Percentiles rank a stretch among this genome's conserved stretches.
These are phyloP conservation scores for Drosophila tani DNA, from an alignment of 1,140 invertebrate species.

Conservation along the genomic window DNA sequence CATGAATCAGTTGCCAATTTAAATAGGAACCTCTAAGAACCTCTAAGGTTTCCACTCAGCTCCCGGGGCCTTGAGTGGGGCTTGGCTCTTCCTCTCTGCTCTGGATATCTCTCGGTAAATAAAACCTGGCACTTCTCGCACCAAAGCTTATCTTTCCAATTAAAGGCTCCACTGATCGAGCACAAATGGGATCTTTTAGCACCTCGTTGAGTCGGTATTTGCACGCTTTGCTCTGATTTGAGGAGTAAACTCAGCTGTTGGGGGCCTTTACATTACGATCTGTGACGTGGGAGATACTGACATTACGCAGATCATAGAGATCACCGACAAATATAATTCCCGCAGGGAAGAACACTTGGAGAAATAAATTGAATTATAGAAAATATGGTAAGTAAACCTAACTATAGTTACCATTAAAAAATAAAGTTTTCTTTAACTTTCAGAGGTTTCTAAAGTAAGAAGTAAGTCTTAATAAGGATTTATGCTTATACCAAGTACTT, in stretches of 20 bases:
- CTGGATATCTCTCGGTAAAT: slow-evolving; percentile 9
- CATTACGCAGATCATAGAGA: neutral
- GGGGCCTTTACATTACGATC: slow-evolving; percentile 4
- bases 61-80: slow-evolving; percentile 16
- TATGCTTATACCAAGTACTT: neutral
- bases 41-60: neutral
- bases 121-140: slow-evolving; percentile 57
- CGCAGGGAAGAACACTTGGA: neutral
- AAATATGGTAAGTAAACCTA: neutral
- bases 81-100: slow-evolving; percentile 1
- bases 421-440: neutral
- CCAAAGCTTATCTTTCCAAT: slow-evolving; percentile 42
- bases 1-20: slow-evolving; percentile 73
- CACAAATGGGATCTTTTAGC: slow-evolving; percentile 69
- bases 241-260: slow-evolving; percentile 18
- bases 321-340: neutral
- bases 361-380: neutral
- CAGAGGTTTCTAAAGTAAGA: too few species aligned
- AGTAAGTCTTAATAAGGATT: too few species aligned
- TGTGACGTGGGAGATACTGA: slow-evolving; percentile 17
- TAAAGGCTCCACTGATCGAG: slow-evolving; percentile 41
- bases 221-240: slow-evolving; percentile 69
- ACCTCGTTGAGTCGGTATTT: slow-evolving; percentile 66
- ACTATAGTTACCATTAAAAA: neutral
- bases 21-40: slow-evolving; percentile 31